These are phyloP conservation scores for Uloborus diversus DNA, from an alignment of 1,140 invertebrate genomes.

Conservation along the genomic window DNA sequence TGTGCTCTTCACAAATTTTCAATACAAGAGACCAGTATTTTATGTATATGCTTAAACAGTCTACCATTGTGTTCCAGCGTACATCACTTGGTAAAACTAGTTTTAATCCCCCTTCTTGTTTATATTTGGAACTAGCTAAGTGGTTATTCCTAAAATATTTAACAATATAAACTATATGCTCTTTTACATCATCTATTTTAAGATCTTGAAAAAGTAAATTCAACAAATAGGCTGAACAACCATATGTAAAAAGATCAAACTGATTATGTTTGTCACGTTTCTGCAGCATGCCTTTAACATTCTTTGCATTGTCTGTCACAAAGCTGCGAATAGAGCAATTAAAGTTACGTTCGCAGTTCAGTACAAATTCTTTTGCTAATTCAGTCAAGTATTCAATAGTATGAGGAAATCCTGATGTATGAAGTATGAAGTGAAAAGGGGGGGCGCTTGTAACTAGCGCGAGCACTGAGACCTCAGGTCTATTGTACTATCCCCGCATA, in stretches of 20 bases:
- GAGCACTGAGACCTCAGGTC: too few species aligned
- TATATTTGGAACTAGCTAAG: slow-evolving; percentile 3
- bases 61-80: too few species aligned
- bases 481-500: too few species aligned
- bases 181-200: background rate
- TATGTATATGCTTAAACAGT: background rate
- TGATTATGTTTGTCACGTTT: background rate
- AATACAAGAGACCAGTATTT: background rate
- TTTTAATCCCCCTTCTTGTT: background rate
- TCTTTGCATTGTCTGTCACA: background rate
- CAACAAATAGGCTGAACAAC: slow-evolving; percentile 1
- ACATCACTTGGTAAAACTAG: background rate
- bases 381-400: background rate
- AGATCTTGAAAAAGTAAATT: background rate
- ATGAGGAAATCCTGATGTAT: background rate
- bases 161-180: background rate
- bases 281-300: background rate
- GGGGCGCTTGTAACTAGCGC: too few species aligned
- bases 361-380: background rate
- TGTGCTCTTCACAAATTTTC: too few species aligned
- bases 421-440: too few species aligned
- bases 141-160: slow-evolving; percentile 16
- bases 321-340: background rate
- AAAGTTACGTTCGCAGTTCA: slow-evolving; percentile 1
- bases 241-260: background rate